Percentiles rank a stretch among this genome's conserved stretches.
Conservation (phyloP, 1,140 invertebrate species). For the Brachionus manjavacas region DNA sequence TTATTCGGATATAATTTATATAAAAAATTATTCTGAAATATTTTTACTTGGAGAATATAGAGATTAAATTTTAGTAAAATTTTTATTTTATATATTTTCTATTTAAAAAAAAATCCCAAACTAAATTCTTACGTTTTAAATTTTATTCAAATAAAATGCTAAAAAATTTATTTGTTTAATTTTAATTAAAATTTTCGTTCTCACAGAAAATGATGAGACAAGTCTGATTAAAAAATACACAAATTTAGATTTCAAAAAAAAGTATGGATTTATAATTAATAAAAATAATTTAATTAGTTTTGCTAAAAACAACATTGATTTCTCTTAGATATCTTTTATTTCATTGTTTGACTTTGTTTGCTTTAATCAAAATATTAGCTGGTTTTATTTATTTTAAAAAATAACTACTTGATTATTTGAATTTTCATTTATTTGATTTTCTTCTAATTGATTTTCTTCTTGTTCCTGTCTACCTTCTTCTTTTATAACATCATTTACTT, state of each 20-base stretch:
- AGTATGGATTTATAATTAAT: background rate
- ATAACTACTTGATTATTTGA: background rate
- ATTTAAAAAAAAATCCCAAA: background rate
- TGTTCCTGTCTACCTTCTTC: background rate
- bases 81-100: background rate
- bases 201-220: background rate
- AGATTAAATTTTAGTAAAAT: too few species aligned
- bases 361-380: background rate
- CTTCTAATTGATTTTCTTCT: background rate
- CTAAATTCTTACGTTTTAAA: background rate
- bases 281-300: background rate
- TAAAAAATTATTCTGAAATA: too few species aligned
- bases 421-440: background rate
- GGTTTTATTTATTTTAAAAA: background rate
- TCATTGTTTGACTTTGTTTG: background rate
- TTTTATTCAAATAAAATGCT: background rate
- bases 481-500: background rate
- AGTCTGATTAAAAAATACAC: background rate
- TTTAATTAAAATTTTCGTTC: background rate
- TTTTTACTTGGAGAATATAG: too few species aligned
- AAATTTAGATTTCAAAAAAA: background rate
- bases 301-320: background rate
- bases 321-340: conserved; percentile 3
- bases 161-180: background rate
- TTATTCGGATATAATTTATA: too few species aligned